Base-by-base conservation (phyloP, 2,113 vertebrate genomes). In the Megaleporinus macrocephalus region DNA sequence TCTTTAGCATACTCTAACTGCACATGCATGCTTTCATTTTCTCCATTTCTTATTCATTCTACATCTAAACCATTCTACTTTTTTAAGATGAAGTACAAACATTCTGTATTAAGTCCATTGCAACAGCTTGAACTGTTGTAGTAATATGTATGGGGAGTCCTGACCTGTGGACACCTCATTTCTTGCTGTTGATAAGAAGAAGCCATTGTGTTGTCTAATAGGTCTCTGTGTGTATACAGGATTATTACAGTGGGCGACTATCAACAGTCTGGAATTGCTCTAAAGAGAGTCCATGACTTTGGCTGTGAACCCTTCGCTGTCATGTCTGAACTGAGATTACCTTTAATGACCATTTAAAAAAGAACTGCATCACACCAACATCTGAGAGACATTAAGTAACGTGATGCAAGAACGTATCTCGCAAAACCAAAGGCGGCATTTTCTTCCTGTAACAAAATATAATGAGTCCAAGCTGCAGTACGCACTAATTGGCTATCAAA, bases 381-480 rank as follows among this genome's bases (percentile, higher is more conserved):
- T 88, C 75, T 90, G 82, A 88, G 20, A 84, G 72, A 84, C 68
- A 87, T 86, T 86, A 88, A 61, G 49, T 76, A 36, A 87, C 59
- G 49, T 69, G 73, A 79, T 73, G 75, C 77, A 86, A 86, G 78
- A 53, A n/a, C 29, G 62, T 76, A 84, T 89, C 44, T 62, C 71
- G 66, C 57, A 79, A 83, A 86, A 76, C 14, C 69, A 83, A 87
- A 41, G 15, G 22, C 76, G 27, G 51, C 41, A 87, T 84, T 86
- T 86, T 88, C 76, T 85, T 84, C 69, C 83, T 73, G 57, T 83
- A 82, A 84, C 76, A 86, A 82, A 86, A 87, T 83, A 76, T 81
- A 87, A 89, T 73, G 65, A 85, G 22, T 73, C 30, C 76, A 86
- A 83, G 79, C 69, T 81, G 83, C n/a, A 76, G 44, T 55, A 27